Evolutionary conservation across 2,797 vertebrate genomes (phyloP).

Genomic region (Taeniopygia guttata): DNA sequence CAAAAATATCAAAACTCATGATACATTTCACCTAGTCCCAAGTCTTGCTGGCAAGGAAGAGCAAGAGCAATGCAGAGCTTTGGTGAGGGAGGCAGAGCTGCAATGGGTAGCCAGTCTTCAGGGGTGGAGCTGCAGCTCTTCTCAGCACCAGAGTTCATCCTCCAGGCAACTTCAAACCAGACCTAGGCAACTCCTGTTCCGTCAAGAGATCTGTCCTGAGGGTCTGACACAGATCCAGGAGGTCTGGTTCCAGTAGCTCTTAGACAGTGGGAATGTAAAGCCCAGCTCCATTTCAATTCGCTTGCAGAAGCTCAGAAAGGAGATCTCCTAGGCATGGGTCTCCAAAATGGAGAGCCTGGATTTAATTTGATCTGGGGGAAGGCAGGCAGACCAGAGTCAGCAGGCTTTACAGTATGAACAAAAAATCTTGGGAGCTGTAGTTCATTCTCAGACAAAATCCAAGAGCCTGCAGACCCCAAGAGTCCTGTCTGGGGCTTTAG

Average conservation of each 20-base stretch:
- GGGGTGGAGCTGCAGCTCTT: not conserved
- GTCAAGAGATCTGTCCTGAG: not conserved
- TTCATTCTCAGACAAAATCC: not conserved
- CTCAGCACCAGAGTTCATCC: not conserved
- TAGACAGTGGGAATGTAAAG: not conserved
- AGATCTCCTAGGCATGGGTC: not conserved
- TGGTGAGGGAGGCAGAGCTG: not conserved
- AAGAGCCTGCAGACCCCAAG: not conserved
- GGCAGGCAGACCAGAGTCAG: not conserved
- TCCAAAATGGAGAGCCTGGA: not conserved
- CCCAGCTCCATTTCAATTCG: not conserved
- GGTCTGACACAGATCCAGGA: not conserved
- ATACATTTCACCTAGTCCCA: not conserved
- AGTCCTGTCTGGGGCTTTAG: not conserved
- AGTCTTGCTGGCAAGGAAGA: not conserved
- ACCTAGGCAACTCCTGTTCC: not conserved
- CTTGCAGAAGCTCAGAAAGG: not conserved
- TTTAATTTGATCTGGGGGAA: not conserved
- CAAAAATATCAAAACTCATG: not conserved
- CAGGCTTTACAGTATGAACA: not conserved
- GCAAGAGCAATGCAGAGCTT: not conserved
- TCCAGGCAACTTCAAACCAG: not conserved
- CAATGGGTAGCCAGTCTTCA: not conserved
- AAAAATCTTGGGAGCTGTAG: not conserved
- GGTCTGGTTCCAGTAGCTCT: not conserved